Evolutionary conservation across 2,797 vertebrate genomes (phyloP).

Genomic region (Toxotes lorentzi): DNA sequence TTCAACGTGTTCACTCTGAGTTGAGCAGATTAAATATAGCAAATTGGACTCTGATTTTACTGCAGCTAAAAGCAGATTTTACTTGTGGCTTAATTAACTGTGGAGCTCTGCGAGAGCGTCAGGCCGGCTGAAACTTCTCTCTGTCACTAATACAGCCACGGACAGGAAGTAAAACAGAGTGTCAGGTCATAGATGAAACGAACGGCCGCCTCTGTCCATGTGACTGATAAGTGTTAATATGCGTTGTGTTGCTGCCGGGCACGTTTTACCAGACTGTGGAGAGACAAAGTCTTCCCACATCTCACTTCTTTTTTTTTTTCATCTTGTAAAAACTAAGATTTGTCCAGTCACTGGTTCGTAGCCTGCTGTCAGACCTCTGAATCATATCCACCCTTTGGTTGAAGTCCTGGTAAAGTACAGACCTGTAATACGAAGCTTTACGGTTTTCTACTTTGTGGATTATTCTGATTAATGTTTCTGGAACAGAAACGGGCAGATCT

Average conservation of each 20-base stretch:
- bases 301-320: not conserved
- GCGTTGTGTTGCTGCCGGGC: not conserved
- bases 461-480: too few relatives aligned
- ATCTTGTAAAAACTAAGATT: too few relatives aligned
- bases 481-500: too few relatives aligned
- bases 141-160: too few relatives aligned
- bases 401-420: too few relatives aligned
- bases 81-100: constrained; percentile 36
- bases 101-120: constrained; percentile 14
- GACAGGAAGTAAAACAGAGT: not conserved
- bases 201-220: not conserved
- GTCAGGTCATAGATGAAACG: not conserved
- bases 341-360: too few relatives aligned
- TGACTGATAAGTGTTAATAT: not conserved
- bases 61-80: constrained; percentile 42
- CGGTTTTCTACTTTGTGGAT: too few relatives aligned
- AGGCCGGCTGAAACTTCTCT: not conserved
- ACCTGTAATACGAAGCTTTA: too few relatives aligned
- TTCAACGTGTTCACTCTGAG: constrained; percentile 57
- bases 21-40: constrained; percentile 55
- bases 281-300: not conserved
- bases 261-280: not conserved
- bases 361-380: too few relatives aligned
- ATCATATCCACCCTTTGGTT: too few relatives aligned
- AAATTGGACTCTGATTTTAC: constrained; percentile 43